Conservation (phyloP, 2,888 invertebrate species). For the Nomada flava region DNA sequence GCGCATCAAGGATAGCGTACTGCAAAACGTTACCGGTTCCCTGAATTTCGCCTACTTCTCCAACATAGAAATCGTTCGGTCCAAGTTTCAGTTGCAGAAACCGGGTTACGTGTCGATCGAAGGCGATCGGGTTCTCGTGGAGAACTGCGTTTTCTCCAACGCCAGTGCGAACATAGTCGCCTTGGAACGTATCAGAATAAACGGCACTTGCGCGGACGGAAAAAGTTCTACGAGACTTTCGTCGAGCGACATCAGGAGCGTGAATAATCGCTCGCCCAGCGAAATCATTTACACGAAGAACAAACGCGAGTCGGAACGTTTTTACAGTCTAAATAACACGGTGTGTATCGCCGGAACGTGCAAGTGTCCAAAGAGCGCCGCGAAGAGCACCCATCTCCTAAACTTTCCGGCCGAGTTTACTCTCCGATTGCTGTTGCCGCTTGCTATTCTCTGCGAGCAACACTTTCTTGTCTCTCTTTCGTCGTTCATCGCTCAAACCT, state of each 20-base stretch:
- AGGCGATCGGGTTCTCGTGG: slow-evolving; percentile 62
- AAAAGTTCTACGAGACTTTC: slow-evolving; percentile 75
- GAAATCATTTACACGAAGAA: slow-evolving; percentile 73
- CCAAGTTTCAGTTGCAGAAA: slow-evolving; percentile 70
- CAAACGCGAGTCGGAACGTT: slow-evolving; percentile 37
- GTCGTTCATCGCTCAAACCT: too few species aligned
- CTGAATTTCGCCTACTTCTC: slow-evolving; percentile 73
- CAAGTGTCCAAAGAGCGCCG: slow-evolving; percentile 70
- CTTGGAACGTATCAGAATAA: slow-evolving; percentile 59
- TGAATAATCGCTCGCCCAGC: slow-evolving; percentile 74
- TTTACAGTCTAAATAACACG: slow-evolving; percentile 70
- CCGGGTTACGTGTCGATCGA: slow-evolving; percentile 72
- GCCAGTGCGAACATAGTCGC: slow-evolving; percentile 74
- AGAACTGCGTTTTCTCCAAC: slow-evolving; percentile 72
- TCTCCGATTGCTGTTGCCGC: too few species aligned
- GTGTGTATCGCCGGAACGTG: slow-evolving; percentile 78
- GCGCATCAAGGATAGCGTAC: slow-evolving; percentile 65
- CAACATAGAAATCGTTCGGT: slow-evolving; percentile 68
- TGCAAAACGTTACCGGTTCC: slow-evolving; percentile 66
- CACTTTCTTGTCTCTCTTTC: too few species aligned
- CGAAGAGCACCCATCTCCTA: slow-evolving; percentile 21
- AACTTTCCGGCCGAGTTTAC: too few species aligned
- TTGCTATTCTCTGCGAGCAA: too few species aligned
- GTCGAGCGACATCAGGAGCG: slow-evolving; percentile 68
- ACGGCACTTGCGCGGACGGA: slow-evolving; percentile 75